Evolutionary conservation across 2,113 vertebrate genomes (phyloP).

Genomic region (Apodemus speciosus): DNA sequence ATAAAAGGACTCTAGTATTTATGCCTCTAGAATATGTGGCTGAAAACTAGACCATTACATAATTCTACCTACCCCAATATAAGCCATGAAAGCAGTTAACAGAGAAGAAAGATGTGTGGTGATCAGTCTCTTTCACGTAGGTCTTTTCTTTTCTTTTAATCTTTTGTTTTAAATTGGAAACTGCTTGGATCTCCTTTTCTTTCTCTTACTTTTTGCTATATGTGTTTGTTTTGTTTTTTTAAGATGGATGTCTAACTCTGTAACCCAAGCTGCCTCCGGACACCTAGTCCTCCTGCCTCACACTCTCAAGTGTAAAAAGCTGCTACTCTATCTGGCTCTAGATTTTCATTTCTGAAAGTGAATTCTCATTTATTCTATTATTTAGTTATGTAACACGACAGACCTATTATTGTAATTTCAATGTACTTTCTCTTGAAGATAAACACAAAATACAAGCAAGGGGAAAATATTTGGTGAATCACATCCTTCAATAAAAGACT

Average conservation of each 20-base stretch:
- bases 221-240: neutral
- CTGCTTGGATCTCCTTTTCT: slow-evolving; percentile 23
- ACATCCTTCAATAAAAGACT: slow-evolving; percentile 39
- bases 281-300: neutral
- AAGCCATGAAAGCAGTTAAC: slow-evolving; percentile 51
- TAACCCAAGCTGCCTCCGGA: neutral
- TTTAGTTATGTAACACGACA: slow-evolving; percentile 1
- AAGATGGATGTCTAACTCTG: neutral
- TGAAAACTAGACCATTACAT: slow-evolving; percentile 13
- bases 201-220: neutral
- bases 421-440: slow-evolving; percentile 17
- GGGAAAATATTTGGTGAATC: neutral
- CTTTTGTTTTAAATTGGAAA: slow-evolving; percentile 50
- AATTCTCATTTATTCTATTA: slow-evolving; percentile 51
- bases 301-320: neutral
- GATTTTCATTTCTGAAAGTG: slow-evolving; percentile 42
- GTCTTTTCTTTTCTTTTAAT: neutral
- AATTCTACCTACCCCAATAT: slow-evolving; percentile 43
- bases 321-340: neutral
- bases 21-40: neutral
- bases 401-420: slow-evolving; percentile 42
- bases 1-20: neutral
- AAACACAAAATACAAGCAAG: slow-evolving; percentile 51
- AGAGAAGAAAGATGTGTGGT: slow-evolving; percentile 35
- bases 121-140: neutral